Evolutionary conservation across 2,113 vertebrate species (phyloP), one percentile per base, ranked within the genome.

Genomic region (Dipodomys merriami): DNA sequence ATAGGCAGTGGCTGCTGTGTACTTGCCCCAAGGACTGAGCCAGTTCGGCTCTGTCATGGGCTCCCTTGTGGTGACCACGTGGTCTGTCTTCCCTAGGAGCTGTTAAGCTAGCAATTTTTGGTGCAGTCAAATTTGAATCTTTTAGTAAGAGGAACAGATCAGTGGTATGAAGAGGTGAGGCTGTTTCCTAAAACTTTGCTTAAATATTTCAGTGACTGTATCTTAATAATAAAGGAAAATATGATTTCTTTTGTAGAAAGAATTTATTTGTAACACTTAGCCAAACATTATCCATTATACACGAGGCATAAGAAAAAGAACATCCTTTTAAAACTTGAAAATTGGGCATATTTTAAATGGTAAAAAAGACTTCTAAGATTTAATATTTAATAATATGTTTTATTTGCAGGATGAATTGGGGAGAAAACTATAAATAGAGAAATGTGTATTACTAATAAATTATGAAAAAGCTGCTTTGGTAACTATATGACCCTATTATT

Each of bases 331-430:
- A 91, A 83, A 73, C 30, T 46, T 33, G 39, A 82, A 85, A 44
- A 27, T 60, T 53, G 5, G 10, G 1, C 33, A 53, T 39, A 78
- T 30, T 60, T 85, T 91, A 76, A 91, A 67, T 95, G 69, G 74
- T 85, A 90, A 92, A 71, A 53, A 92, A 83, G 27, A 84, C 64
- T 89, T 88, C 23, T n/a, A 68, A 35, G 8, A 85, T 95, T 95
- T 91, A 94, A 86, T 91, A 67, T 83, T 95, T 93, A 93, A 91
- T 60, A 60, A 6, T 89, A 39, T 64, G 33, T 80, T 91, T 95
- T 95, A 77, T 79, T 91, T 88, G 96, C 72, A 73, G n/a, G 23
- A 39, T 85, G 73, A 83, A 74, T 64, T 71, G 6, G 30, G 6
- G 30, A 46, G 35, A 95, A 86, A 92, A 81, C 12, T 60, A 8